Evolutionary conservation across 92 coral and sea anemone species (phyloP), one percentile per base, ranked within the genome.

Genomic region (Montipora capitata): DNA sequence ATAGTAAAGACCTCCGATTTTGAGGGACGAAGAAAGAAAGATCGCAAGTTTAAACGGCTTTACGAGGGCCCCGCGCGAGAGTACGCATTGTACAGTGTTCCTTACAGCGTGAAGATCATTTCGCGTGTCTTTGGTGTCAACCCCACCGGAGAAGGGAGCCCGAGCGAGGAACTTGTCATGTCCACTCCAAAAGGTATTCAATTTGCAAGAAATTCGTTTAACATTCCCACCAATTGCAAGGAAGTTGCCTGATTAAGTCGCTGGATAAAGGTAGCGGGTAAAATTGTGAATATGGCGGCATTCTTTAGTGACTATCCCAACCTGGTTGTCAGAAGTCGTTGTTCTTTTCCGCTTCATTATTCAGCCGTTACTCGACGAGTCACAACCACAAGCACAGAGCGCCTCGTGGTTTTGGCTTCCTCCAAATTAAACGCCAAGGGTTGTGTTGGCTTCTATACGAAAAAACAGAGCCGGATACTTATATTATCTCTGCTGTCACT

Each of bases 31-130:
- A 91, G 90, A 85, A 88, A 85, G 75, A 95, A 95, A 71, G 91
- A 95, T 76, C 93, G 94, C 68, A 93, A 91, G 75, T 93, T 95
- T 74, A 82, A 91, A 54, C 94, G 96, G 44, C 90, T 91, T 14
- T 95, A 95, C 83, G 96, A 93, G 80, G 96, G 98, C 3, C 95
- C 98, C 59, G 87, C 93, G 41, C 92, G 73, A 4, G 96, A 95
- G 52, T 93, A 93, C 63, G 87, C 91, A 35, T 69, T 95, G 86
- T 85, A 76, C 86, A 95, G 96, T 61, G 95, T 95, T 13, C 89
- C 98, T 3, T 95, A 95, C 94, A 87, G 92, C 66, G 88, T 91
- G 61, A 95, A 93, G 80, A 63, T 95, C 74, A 80, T 93, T 4
- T 85, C 93, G 16, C 87, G 98, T 44, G 92, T 95, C 68, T 82